Percentiles rank a stretch among this genome's conserved stretches.
Conservation (phyloP, 2,113 vertebrate genomes). For the Leuciscus idus region DNA sequence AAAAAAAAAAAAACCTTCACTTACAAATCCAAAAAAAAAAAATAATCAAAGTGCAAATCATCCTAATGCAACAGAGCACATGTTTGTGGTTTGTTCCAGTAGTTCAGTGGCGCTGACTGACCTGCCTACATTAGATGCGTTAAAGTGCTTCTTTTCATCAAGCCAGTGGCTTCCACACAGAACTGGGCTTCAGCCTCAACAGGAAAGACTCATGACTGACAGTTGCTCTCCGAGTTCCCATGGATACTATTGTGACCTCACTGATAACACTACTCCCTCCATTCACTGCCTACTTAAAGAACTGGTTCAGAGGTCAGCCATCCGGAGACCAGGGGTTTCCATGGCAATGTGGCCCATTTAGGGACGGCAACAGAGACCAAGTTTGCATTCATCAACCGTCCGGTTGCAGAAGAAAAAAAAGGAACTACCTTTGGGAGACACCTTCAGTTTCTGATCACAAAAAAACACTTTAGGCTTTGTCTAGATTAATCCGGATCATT, state of each 20-base stretch:
- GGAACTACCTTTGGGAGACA: conserved; percentile 15
- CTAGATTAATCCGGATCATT: too few relatives aligned
- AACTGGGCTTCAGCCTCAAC: conserved; percentile 13
- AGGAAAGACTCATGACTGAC: conserved; percentile 39
- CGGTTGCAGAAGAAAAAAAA: not conserved
- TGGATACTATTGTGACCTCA: conserved; percentile 55
- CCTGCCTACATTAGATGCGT: conserved; percentile 17
- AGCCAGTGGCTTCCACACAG: conserved; percentile 20
- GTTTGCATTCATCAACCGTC: not conserved
- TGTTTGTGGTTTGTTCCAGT: not conserved
- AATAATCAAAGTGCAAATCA: not conserved
- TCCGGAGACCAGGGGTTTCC: conserved; percentile 50
- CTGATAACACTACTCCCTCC: conserved; percentile 50
- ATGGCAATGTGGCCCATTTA: conserved; percentile 45
- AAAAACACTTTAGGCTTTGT: not conserved
- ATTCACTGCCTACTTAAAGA: conserved; percentile 47
- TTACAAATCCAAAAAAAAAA: not conserved
- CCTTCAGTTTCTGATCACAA: not conserved
- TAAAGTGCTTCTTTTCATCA: conserved; percentile 44
- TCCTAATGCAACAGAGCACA: not conserved
- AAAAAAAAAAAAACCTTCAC: not conserved
- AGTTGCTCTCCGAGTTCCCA: conserved; percentile 42
- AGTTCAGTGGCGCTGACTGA: not conserved
- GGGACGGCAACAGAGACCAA: conserved; percentile 13
- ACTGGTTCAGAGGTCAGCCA: conserved; percentile 55